Base-by-base conservation (phyloP, 1,140 invertebrate species). In the Phymastichus coffea region DNA sequence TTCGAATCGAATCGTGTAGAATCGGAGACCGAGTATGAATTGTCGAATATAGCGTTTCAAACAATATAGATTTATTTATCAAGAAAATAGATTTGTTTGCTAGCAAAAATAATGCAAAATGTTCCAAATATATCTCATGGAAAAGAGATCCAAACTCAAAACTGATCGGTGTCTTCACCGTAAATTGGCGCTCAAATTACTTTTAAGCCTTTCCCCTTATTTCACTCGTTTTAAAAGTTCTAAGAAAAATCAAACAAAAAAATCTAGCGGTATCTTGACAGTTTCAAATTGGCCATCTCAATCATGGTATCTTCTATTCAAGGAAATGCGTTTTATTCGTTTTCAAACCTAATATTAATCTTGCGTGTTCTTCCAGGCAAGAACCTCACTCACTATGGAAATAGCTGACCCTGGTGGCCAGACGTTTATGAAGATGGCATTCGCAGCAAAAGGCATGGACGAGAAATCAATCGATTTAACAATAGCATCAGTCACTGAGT, bases 251-350 rank as follows among this genome's bases (percentile, higher is more conserved):
- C 2, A 28, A 33, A 10, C 28, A 43, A 12, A 61, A 67, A 33
- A 40, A 8, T 58, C 64, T 19, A 22, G 17, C 19, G 66, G 63
- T 14, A 68, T 71, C 38, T n/a, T 71, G 9, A 51, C 70, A 1
- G 61, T 65, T 3, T 64, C 67, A 10, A 6, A 52, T 14, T 72
- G 70, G 69, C 54, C 66, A 1, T 14, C 63, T 38, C 65, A 72
- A 40, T 59, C 52, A 3, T 77, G 70, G 70, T 77, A 58, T 40
- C 73, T 70, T 2, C 4, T 74, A 1, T 65, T 35, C 47, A 64
- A 44, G 38, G 53, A 43, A 19, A n/a, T 74, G 38, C 6, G 69
- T 10, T 15, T 40, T 46, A n/a, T 9, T 64, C 15, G 7, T 9
- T 3, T 44, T 64, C 22, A 6, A 43, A 4, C 37, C 55, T 2